These are phyloP conservation scores for Neria commutata DNA, from an alignment of 2,888 invertebrate genomes.

Conservation along the genomic window DNA sequence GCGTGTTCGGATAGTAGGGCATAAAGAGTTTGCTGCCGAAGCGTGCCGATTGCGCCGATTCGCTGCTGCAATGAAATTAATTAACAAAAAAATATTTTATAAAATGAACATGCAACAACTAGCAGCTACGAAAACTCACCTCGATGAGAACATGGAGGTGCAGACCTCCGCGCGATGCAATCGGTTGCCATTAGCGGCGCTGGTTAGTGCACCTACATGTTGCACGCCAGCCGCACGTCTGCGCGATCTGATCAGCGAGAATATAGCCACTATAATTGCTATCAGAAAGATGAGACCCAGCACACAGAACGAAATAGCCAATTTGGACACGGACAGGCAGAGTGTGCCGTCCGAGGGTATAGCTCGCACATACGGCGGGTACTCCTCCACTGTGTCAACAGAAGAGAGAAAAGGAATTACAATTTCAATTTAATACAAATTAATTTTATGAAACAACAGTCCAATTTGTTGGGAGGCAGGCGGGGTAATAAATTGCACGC, in stretches of 20 bases:
- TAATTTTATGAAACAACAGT: no score
- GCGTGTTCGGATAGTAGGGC: constrained; percentile 57
- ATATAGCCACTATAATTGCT: constrained; percentile 73
- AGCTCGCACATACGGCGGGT: constrained; percentile 50
- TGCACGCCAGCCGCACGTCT: constrained; percentile 39
- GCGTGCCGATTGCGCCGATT: constrained; percentile 58
- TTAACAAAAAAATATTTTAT: constrained; percentile 5
- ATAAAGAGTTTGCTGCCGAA: constrained; percentile 58
- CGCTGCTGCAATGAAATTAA: constrained; percentile 47
- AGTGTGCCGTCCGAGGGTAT: constrained; percentile 62
- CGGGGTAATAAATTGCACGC: no score
- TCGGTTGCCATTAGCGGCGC: constrained; percentile 42
- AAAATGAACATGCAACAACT: background rate
- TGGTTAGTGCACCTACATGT: constrained; percentile 25
- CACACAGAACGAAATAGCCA: constrained; percentile 77
- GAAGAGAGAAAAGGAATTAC: constrained; percentile 25
- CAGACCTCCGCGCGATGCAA: constrained; percentile 50
- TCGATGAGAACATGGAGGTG: constrained; percentile 59
- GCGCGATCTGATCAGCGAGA: constrained; percentile 70
- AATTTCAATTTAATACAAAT: no score
- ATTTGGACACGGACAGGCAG: constrained; percentile 77
- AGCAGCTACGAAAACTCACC: constrained; percentile 29
- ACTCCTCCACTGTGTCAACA: constrained; percentile 60
- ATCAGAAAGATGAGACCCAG: constrained; percentile 74
- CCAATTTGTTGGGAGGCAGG: no score